Evolutionary conservation across 2,888 invertebrate species (phyloP).

Genomic region (Thereva nobilitata): DNA sequence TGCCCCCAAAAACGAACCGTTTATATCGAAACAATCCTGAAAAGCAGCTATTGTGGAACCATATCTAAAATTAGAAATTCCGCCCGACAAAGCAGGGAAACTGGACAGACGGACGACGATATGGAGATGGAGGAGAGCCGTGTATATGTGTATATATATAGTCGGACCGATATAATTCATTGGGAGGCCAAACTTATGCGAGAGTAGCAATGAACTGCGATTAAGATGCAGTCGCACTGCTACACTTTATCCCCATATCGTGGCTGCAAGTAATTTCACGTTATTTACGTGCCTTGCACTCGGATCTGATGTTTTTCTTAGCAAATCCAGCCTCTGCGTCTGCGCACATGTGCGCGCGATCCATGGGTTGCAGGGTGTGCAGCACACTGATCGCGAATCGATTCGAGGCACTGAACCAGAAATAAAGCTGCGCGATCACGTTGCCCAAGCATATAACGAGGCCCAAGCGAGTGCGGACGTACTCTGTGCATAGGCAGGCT

Average conservation of each 20-base stretch:
- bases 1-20: background rate
- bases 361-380: background rate
- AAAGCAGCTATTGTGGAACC: constrained; percentile 8
- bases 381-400: constrained; percentile 28
- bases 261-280: constrained; percentile 36
- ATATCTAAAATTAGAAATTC: constrained; percentile 32
- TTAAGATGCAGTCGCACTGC: constrained; percentile 33
- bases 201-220: constrained; percentile 34
- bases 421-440: constrained; percentile 33
- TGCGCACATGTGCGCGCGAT: constrained; percentile 22
- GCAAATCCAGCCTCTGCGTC: constrained; percentile 25
- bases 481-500: constrained; percentile 17
- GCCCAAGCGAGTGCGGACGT: background rate
- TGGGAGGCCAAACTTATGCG: background rate
- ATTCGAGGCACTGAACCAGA: constrained; percentile 34
- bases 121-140: constrained; percentile 2
- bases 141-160: background rate
- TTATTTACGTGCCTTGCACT: constrained; percentile 34
- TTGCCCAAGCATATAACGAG: constrained; percentile 27
- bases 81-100: background rate
- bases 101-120: constrained; percentile 14
- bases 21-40: constrained; percentile 2
- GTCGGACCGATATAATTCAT: constrained; percentile 3
- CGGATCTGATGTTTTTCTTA: constrained; percentile 31
- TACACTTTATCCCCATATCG: constrained; percentile 36